Conservation (phyloP, 2,113 vertebrate genomes). For the Peromyscus californicus region DNA sequence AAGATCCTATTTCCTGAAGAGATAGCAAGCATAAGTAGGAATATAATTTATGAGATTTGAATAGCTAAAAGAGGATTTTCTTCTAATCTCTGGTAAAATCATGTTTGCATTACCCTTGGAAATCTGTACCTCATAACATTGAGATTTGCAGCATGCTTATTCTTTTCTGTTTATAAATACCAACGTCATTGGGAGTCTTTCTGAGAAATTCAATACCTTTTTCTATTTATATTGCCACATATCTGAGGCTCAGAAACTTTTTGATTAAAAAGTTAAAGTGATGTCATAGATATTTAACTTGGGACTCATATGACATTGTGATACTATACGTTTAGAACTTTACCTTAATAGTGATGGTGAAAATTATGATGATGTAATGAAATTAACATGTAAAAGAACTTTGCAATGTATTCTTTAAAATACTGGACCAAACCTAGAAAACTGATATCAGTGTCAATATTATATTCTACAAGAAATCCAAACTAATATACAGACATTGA, state of each 20-base stretch:
- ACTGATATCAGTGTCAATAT: neutral
- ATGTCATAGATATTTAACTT: constrained; percentile 9
- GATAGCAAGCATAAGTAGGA: constrained; percentile 37
- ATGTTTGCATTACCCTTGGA: constrained; percentile 41
- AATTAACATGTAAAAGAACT: neutral
- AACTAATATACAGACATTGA: neutral
- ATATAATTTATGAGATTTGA: constrained; percentile 64
- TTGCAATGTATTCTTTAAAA: neutral
- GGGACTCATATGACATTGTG: neutral
- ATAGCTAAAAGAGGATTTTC: constrained; percentile 65
- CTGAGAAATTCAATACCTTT: neutral
- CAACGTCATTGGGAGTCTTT: neutral
- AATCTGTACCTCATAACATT: constrained; percentile 48
- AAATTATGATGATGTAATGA: neutral
- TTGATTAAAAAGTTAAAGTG: neutral
- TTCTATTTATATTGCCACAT: neutral
- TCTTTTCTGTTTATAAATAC: constrained; percentile 51
- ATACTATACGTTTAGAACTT: neutral
- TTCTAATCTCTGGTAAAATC: constrained; percentile 51
- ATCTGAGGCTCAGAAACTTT: neutral
- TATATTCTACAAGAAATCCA: constrained; percentile 4
- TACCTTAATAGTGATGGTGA: neutral
- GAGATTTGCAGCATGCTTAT: constrained; percentile 27
- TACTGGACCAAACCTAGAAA: neutral
- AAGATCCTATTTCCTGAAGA: constrained; percentile 47